phyloP scores from a whole-genome alignment of 2,113 vertebrate species.

The Boulengeromyrus knoepffleri region DNA sequence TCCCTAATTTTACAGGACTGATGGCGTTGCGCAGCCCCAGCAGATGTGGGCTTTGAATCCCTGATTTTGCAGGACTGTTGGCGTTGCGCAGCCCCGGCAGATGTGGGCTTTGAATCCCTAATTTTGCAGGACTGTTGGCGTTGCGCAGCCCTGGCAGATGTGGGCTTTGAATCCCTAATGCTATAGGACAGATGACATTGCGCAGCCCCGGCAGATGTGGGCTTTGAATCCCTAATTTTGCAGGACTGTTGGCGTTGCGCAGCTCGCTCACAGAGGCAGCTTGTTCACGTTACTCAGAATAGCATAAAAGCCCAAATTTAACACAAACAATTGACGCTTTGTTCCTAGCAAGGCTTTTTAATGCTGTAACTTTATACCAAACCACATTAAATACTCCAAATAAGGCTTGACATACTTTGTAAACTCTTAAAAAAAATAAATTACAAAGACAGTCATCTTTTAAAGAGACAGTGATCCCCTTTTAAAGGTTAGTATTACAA shows the following conservation, averaged over 20 bases:
- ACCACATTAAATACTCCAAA: constrained; percentile 63
- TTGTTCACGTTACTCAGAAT: not conserved
- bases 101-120: not conserved
- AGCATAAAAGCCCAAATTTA: not conserved
- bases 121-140: not conserved
- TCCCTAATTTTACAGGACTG: too few species aligned
- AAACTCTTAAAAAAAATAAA: constrained; percentile 30
- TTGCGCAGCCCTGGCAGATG: not conserved
- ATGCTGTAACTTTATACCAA: constrained; percentile 60
- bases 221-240: not conserved
- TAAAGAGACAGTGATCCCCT: constrained; percentile 49
- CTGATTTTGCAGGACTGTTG: too few species aligned
- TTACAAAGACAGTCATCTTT: constrained; percentile 39
- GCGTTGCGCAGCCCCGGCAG: not conserved
- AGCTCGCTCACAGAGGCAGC: not conserved
- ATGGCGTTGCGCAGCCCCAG: too few species aligned
- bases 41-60: not conserved
- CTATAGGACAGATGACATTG: not conserved
- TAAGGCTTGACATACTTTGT: constrained; percentile 55
- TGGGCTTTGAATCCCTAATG: not conserved
- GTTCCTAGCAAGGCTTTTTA: constrained; percentile 60
- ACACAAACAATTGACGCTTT: constrained; percentile 8
- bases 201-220: too few species aligned
- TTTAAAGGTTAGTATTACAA: constrained; percentile 31
- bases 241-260: not conserved